These are phyloP conservation scores for Sitta europaea DNA, from an alignment of 2,113 vertebrate species.

Conservation along the genomic window DNA sequence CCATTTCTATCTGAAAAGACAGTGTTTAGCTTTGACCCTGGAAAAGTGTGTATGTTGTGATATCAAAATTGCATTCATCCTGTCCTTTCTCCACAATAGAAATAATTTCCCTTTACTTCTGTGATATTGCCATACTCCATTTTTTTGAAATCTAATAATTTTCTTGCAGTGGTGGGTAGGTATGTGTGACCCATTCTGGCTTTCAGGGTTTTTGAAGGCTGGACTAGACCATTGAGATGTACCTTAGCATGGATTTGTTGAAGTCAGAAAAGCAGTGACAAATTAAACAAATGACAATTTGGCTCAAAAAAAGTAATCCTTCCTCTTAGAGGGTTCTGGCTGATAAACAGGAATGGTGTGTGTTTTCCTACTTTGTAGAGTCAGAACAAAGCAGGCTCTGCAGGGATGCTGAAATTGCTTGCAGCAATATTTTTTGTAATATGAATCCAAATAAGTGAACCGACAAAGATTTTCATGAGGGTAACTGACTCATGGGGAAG, in stretches of 20 bases:
- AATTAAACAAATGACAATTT: not conserved
- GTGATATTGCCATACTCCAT: not conserved
- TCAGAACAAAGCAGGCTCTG: not conserved
- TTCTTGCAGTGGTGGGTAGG: not conserved
- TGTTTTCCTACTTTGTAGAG: not conserved
- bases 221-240: not conserved
- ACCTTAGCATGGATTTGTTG: not conserved
- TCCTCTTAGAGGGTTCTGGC: not conserved
- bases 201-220: not conserved
- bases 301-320: not conserved
- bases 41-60: not conserved
- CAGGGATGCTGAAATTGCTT: not conserved
- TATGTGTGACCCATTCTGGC: not conserved
- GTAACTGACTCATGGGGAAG: not conserved
- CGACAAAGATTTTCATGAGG: not conserved
- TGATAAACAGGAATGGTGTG: not conserved
- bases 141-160: not conserved
- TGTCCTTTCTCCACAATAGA: not conserved
- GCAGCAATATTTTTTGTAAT: not conserved
- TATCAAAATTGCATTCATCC: not conserved
- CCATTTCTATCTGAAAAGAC: not conserved
- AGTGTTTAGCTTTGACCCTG: not conserved
- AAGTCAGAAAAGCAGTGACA: not conserved
- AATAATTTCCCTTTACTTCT: not conserved
- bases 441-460: slow-evolving; percentile 9